Base-by-base conservation (phyloP, 2,113 vertebrate genomes). In the Mesocricetus auratus region DNA sequence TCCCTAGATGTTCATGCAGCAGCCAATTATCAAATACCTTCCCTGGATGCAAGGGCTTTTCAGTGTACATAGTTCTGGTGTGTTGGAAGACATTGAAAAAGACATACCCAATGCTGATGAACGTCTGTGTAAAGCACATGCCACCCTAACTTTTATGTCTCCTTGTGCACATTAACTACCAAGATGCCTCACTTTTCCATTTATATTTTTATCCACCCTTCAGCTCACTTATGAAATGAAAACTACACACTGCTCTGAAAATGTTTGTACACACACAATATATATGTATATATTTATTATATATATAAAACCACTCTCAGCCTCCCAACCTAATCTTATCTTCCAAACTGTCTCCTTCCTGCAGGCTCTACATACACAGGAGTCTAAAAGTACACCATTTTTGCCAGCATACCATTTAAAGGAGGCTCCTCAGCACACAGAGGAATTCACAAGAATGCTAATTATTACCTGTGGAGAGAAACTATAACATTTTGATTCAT, bases 401-500 rank as follows among this genome's bases (percentile, higher is more conserved):
- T 88, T 91, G 29, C 79, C 92, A 89, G 92, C 81, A n/a, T 92
- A 86, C 69, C 74, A 79, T 93, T 98, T 97, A 96, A 91, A 95
- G 69, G 92, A 93, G 83, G 88, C 82, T 93, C 89, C 56, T 58
- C 29, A 86, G 94, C 73, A 90, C 89, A 96, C 77, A 53, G 96
- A 96, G 97, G 87, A 96, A 97, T 81, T 96, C 92, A 69, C 69
- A 93, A 83, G 95, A 97, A 98, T 96, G 82, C 96, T 97, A 97
- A 97, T 98, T 97, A 96, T 96, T 96, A 96, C 93, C 88, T 96
- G 95, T 64, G 82, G 93, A 97, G 97, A 98, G 97, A 97, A 96
- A 97, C 93, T 93, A 81, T 95, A 98, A 89, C 95, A 82, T 98
- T 98, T 98, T 97, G 94, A 97, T 96, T 97, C 96, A 97, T 96